These are phyloP conservation scores for Lutraria lutraria DNA, from an alignment of 2,888 invertebrate species.

Conservation along the genomic window DNA sequence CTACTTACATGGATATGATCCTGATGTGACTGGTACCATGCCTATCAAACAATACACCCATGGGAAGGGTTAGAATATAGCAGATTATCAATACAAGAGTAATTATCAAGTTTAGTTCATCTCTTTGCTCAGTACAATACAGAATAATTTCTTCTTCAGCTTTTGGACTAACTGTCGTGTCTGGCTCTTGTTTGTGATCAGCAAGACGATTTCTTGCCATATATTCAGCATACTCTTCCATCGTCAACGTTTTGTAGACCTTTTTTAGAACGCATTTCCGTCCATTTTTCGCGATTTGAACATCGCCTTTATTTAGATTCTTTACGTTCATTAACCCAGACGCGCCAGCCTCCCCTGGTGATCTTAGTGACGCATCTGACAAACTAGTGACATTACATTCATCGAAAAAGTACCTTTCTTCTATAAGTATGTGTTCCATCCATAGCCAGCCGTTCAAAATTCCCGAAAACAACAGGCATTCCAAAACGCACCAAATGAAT, in stretches of 20 bases:
- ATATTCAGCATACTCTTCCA: constrained; percentile 35
- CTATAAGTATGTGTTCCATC: constrained; percentile 73
- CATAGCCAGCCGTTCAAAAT: constrained; percentile 80
- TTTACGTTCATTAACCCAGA: not conserved
- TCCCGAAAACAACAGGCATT: constrained; percentile 81
- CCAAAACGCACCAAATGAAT: constrained; percentile 77
- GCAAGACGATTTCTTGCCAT: not conserved
- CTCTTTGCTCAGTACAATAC: constrained; percentile 70
- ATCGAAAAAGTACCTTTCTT: constrained; percentile 75
- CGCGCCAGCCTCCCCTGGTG: not conserved
- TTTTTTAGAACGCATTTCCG: constrained; percentile 37
- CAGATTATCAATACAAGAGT: constrained; percentile 70
- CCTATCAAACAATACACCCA: constrained; percentile 77
- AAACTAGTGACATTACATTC: constrained; percentile 57
- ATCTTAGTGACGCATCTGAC: not conserved
- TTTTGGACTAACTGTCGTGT: not conserved
- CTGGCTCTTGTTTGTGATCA: not conserved
- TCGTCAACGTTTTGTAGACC: constrained; percentile 35
- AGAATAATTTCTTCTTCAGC: not conserved
- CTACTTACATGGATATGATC: constrained; percentile 74
- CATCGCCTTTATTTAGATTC: not conserved
- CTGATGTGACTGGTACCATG: constrained; percentile 79
- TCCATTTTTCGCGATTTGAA: not conserved
- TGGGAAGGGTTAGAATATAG: constrained; percentile 73
- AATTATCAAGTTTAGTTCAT: constrained; percentile 71